A percentile compares a stretch with the other conserved stretches of the same genome.
Evolutionary conservation across 2,888 invertebrate species (phyloP).

Genomic region (Zonitis immaculata): DNA sequence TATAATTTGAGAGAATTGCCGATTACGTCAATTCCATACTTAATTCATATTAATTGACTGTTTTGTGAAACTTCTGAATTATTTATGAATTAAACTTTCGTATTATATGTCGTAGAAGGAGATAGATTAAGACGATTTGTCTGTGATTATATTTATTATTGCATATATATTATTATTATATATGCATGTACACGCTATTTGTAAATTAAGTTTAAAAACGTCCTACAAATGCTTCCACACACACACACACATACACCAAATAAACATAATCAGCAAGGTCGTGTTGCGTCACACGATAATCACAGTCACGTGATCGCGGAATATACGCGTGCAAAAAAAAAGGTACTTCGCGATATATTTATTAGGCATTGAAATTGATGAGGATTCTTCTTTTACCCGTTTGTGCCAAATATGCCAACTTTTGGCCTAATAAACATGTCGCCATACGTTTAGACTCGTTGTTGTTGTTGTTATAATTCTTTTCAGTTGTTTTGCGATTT

Average conservation of each 20-base stretch:
- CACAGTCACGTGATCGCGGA: constrained; percentile 25
- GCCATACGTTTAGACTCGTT: too few relatives aligned
- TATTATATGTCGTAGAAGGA: too few relatives aligned
- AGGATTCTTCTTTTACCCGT: too few relatives aligned
- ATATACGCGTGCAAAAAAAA: too few relatives aligned
- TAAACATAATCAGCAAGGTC: constrained; percentile 36
- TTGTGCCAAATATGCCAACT: constrained; percentile 36
- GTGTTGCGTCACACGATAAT: constrained; percentile 30
- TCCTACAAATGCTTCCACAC: constrained; percentile 30
- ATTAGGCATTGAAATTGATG: too few relatives aligned
- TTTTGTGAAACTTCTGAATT: neutral
- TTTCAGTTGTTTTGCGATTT: neutral
- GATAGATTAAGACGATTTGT: too few relatives aligned
- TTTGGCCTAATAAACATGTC: constrained; percentile 33
- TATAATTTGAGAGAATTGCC: neutral
- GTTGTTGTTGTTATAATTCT: neutral
- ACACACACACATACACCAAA: too few relatives aligned
- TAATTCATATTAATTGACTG: neutral
- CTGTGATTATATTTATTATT: too few relatives aligned
- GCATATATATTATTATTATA: neutral
- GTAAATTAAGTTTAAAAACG: constrained; percentile 25
- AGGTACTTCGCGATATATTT: too few relatives aligned
- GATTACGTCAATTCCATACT: neutral
- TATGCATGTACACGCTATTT: constrained; percentile 24
- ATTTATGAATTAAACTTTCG: too few relatives aligned